Evolutionary conservation across 2,797 vertebrate species (phyloP), one percentile per base, ranked within the genome.

Genomic region (Oryzias dopingdopingensis): DNA sequence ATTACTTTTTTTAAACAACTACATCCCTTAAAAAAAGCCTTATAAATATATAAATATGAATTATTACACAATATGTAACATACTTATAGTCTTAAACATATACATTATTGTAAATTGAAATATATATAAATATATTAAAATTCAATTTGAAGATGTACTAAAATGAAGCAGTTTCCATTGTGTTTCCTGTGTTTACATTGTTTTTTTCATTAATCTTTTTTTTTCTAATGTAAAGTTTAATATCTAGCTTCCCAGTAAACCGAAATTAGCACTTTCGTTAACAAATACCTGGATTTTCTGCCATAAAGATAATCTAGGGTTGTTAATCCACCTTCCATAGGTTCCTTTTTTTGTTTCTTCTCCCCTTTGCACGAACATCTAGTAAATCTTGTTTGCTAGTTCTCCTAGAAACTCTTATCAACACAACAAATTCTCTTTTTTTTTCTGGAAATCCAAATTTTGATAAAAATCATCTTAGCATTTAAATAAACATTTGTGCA

Each of bases 221-320:
- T 7, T 12, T 8, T 12, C 32, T 12, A 32, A 3, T 12, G 10
- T 12, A 32, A 12, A 12, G 32, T 32, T 32, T 8, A 32, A 2
- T 32, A 32, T 32, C 8, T 32, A 32, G 8, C 29, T 32, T 10
- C 10, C 29, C 29, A 32, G 29, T 8, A 10, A 32, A 32, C 29
- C 7, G 8, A 8, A 32, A 10, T 32, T 32, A 10, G 29, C 29
- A 32, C 10, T 32, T 10, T 32, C 8, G 0, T 32, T 32, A 10
- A 32, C 56, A 67, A 32, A 62, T 60, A 32, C 54, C 64, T 71
- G 59, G 47, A 62, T 60, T 40, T 72, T 23, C 29, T 70, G 52
- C 54, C 32, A 37, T 32, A 48, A 2, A 55, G 52, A 37, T 56
- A 68, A 51, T 48, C 14, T 49, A 22, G 29, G 20, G 56, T 49